These are phyloP conservation scores for Platycheirus albimanus DNA, from an alignment of 2,888 invertebrate species.

Conservation along the genomic window DNA sequence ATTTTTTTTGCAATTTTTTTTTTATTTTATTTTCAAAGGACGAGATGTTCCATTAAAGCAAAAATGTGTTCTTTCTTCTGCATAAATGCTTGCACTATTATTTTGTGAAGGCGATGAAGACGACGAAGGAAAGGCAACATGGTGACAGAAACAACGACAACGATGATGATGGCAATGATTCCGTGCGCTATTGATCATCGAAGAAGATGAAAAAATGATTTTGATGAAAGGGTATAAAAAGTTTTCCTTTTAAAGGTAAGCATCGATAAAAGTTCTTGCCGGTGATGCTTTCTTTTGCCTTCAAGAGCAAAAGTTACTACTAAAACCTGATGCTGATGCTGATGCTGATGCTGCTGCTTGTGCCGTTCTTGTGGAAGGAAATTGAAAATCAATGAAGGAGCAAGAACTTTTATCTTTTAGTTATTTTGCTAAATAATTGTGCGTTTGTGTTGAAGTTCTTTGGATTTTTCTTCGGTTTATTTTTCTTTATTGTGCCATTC, in stretches of 20 bases:
- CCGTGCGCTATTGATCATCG: slow-evolving; percentile 55
- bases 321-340: slow-evolving; percentile 8
- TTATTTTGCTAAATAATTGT: slow-evolving; percentile 40
- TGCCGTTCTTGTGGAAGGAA: slow-evolving; percentile 45
- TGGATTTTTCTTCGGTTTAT: background rate
- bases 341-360: background rate
- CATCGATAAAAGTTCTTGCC: slow-evolving; percentile 49
- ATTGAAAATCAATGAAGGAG: slow-evolving; percentile 54
- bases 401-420: slow-evolving; percentile 28
- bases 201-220: slow-evolving; percentile 55
- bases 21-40: slow-evolving; percentile 30
- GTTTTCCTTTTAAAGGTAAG: slow-evolving; percentile 49
- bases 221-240: slow-evolving; percentile 53
- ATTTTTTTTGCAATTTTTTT: slow-evolving; percentile 7
- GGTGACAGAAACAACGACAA: slow-evolving; percentile 28
- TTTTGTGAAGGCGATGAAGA: slow-evolving; percentile 26
- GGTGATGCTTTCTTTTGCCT: slow-evolving; percentile 7
- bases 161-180: slow-evolving; percentile 43
- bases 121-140: background rate
- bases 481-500: background rate
- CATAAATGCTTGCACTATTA: slow-evolving; percentile 45
- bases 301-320: slow-evolving; percentile 1
- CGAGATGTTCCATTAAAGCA: slow-evolving; percentile 33
- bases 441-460: slow-evolving; percentile 42
- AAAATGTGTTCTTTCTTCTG: slow-evolving; percentile 29